These are phyloP conservation scores for Oedothorax gibbosus DNA, from an alignment of 1,140 invertebrate genomes.

Conservation along the genomic window DNA sequence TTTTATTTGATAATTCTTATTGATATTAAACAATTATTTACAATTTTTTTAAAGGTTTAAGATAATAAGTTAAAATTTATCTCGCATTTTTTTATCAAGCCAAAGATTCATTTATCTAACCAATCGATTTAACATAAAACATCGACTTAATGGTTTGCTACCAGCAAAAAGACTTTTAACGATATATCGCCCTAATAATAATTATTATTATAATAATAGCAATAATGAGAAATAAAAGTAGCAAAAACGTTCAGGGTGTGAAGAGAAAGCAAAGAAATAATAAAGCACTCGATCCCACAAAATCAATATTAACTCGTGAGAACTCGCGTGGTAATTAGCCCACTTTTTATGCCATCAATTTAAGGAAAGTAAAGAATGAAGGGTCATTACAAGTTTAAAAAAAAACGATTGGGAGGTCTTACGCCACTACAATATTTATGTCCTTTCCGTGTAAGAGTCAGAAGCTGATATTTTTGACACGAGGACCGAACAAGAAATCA, in stretches of 20 bases:
- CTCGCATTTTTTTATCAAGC: too few relatives aligned
- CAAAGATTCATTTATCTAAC: too few relatives aligned
- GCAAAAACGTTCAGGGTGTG: neutral
- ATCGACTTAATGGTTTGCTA: neutral
- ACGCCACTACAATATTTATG: conserved; percentile 12
- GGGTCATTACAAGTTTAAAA: neutral
- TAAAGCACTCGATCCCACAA: neutral
- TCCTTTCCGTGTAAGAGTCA: neutral
- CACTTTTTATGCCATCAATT: conserved; percentile 26
- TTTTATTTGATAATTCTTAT: too few relatives aligned
- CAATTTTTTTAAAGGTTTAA: too few relatives aligned
- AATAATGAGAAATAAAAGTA: conserved; percentile 6
- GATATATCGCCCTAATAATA: neutral
- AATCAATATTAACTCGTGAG: conserved; percentile 29
- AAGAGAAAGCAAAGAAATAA: neutral
- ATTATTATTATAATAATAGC: conserved; percentile 30
- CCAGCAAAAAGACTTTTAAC: conserved; percentile 8
- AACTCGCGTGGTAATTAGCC: conserved; percentile 20
- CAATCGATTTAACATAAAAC: neutral
- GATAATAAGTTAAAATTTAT: too few relatives aligned
- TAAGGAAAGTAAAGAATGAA: neutral
- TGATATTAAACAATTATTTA: too few relatives aligned
- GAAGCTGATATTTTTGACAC: conserved; percentile 36
- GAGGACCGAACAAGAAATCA: conserved; percentile 17
- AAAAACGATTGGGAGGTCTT: neutral